A percentile compares a stretch with the other conserved stretches of the same genome.
Conservation (phyloP, 23 tunicate species). For the Clavelina lepadiformis region DNA sequence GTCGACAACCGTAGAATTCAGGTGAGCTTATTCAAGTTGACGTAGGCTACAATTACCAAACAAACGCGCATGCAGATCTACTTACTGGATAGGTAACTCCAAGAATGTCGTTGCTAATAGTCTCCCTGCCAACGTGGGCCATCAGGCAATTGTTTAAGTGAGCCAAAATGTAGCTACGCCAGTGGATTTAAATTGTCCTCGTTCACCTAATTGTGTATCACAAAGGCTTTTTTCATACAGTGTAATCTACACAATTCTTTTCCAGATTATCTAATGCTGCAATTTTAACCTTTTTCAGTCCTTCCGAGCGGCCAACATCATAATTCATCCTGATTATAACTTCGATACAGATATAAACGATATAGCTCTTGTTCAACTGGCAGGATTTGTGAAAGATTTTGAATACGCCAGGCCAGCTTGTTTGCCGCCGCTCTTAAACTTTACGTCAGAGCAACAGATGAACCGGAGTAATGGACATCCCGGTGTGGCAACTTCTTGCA, state of each 20-base stretch:
- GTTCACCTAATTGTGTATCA: no score
- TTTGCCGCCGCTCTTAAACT: slow-evolving; percentile 31
- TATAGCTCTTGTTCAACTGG: slow-evolving; percentile 68
- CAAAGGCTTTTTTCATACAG: no score
- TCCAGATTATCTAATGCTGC: no score
- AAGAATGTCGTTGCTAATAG: no score
- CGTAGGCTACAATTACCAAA: no score
- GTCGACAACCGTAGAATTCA: slow-evolving; percentile 57
- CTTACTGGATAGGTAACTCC: no score
- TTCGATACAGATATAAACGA: slow-evolving; percentile 54
- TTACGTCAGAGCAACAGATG: slow-evolving; percentile 17
- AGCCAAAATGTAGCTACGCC: no score
- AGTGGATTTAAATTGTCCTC: no score
- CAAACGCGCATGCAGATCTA: no score
- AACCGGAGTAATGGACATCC: slow-evolving; percentile 19
- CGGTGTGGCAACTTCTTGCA: slow-evolving; percentile 30
- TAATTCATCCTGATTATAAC: slow-evolving; percentile 70
- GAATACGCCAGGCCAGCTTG: slow-evolving; percentile 57
- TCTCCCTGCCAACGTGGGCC: no score
- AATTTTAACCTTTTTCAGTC: slow-evolving; percentile 45
- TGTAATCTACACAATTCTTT: no score
- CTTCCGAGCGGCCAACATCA: slow-evolving; percentile 50
- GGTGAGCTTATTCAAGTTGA: slow-evolving; percentile 22
- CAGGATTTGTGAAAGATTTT: slow-evolving; percentile 29
- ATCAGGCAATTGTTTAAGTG: no score